Base-by-base conservation (phyloP, 92 coral and sea anemone species). In the Phymanthus crucifer region DNA sequence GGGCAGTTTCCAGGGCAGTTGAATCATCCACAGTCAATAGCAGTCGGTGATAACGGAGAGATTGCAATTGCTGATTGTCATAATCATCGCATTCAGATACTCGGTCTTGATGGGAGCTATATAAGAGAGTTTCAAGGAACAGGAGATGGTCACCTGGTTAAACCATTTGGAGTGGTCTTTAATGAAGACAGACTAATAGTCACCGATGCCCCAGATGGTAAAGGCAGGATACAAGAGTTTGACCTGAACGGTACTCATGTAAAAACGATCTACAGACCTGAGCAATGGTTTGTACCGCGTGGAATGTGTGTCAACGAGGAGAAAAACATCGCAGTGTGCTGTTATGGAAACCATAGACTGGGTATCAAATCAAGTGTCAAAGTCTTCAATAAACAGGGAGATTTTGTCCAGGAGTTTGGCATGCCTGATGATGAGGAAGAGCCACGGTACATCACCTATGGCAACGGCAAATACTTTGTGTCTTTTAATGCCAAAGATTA, bases 201-300 rank as follows among this genome's bases (percentile, higher is more conserved):
- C 6, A 50, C 13, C 27, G 78, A 74, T 37, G 27, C 24, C 21
- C 24, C 45, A 70, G 74, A 70, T 19, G 45, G 43, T n/a, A 14
- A 8, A 33, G 40, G 43, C 18, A 70, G 48, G 50, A 70, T 70
- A 32, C 74, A 72, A 32, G 78, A 74, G 27, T 74, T 72, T 52
- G 19, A 43, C 24, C 23, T 40, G 34, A 72, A 40, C 50, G 77
- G 77, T 21, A 21, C 36, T 32, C 36, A 70, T 35, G 45, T 70
- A 21, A 70, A 48, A 70, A 70, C 74, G 4, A 70, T 70, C 74
- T 72, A 72, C 77, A 40, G 32, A 72, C 77, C 47, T 40, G n/a
- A 54, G 29, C 64, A 72, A 43, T 29, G 66, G 36, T 29, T 74
- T 50, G 35, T 31, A 3, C 31, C 58, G 23, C 14, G 33, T 4